Evolutionary conservation across 2,888 invertebrate species (phyloP).

Genomic region (Ichneumoninae sp.): DNA sequence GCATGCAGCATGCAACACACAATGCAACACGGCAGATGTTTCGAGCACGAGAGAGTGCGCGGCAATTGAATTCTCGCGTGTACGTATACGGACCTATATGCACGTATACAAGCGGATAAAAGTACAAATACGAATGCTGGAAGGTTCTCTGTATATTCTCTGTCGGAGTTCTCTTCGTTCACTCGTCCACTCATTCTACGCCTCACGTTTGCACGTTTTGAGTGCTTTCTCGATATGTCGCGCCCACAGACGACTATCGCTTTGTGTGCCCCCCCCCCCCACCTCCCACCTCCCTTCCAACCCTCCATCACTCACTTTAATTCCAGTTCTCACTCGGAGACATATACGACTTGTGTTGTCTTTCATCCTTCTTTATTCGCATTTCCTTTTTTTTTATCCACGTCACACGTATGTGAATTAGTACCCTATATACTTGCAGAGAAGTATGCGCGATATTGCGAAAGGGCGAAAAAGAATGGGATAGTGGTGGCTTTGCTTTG

Average conservation of each 20-base stretch:
- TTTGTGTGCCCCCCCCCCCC: constrained; percentile 37
- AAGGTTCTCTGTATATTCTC: constrained; percentile 31
- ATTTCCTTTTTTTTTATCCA: neutral
- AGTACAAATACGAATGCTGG: constrained; percentile 19
- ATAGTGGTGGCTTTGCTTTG: constrained; percentile 21
- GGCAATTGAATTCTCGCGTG: constrained; percentile 71
- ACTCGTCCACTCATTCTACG: constrained; percentile 38
- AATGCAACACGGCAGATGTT: constrained; percentile 78
- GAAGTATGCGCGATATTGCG: constrained; percentile 9
- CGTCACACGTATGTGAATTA: constrained; percentile 27
- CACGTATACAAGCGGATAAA: neutral
- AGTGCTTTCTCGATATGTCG: constrained; percentile 65
- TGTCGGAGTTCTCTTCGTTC: constrained; percentile 23
- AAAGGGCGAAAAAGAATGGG: constrained; percentile 24
- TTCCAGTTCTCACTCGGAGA: constrained; percentile 38
- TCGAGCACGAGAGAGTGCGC: constrained; percentile 57
- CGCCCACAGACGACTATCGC: constrained; percentile 53
- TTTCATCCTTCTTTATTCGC: neutral
- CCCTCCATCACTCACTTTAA: constrained; percentile 50
- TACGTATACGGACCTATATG: constrained; percentile 6
- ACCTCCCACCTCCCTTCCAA: neutral
- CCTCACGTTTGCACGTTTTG: constrained; percentile 41
- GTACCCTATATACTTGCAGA: neutral
- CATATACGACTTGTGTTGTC: neutral
- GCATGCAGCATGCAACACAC: constrained; percentile 73